Evolutionary conservation across 2,888 invertebrate genomes (phyloP), one percentile per base, ranked within the genome.

Genomic region (Eupithecia centaureata): DNA sequence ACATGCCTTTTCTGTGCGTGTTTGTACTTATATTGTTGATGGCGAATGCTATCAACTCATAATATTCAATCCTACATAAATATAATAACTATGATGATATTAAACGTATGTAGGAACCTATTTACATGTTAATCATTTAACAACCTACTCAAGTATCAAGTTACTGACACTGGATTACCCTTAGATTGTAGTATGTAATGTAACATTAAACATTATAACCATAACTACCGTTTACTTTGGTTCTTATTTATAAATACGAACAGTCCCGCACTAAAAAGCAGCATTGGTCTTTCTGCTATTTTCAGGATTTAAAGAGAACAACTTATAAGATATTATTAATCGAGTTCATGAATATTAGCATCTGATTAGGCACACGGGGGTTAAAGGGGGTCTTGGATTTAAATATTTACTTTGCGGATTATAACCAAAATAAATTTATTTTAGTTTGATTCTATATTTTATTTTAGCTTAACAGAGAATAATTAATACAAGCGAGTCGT

Each of bases 101-200:
- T 18, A 18, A 47, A 47, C 10, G 22, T 47, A 47, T 22, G n/a
- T n/a, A n/a, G n/a, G 47, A 18, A 12, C 12, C 47, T 22, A 47
- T 47, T 47, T 4, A 18, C 47, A 52, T 52, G 25, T 52, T 52
- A 52, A 52, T 52, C 25, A 52, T 15, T 52, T 3, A 52, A 25
- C 15, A 25, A 7, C 13, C 27, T 27, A 15, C 27, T 52, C 52
- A 52, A 25, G 52, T 52, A 15, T 2, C 52, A 1, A 7, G 52
- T 27, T 52, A 15, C 7, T 27, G 15, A 27, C 27, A 27, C 27
- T 15, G 52, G 15, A 52, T 27, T 52, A 27, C 13, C 51, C 25
- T 25, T 25, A 18, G 27, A 52, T 27, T 52, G 52, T 52, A 52
- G n/a, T n/a, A n/a, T n/a, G n/a, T n/a, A 52, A 25, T 27, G 2